Base-by-base conservation (phyloP, 2,888 invertebrate species). In the Aleiodes alternator region DNA sequence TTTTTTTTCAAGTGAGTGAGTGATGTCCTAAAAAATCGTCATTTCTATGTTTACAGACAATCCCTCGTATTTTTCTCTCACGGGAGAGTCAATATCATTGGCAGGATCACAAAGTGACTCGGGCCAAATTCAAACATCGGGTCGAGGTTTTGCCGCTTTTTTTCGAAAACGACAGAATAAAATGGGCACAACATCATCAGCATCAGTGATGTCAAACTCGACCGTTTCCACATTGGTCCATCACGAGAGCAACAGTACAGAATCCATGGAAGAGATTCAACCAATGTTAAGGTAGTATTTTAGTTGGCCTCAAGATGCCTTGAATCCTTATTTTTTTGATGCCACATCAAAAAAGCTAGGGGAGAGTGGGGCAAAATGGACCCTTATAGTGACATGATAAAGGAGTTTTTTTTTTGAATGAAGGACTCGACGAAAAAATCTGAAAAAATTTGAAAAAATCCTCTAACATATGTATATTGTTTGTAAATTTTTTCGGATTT, bases 51-150 rank as follows among this genome's bases (percentile, higher is more conserved):
- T 92, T 82, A 81, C 92, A 95, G 95, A 95, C 68, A 95, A 95
- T 90, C 95, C 95, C 61, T 95, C 95, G 79, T 95, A 95, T 88
- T 95, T 95, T 89, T 92, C 94, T 84, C 90, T 94, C 84, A 91
- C 92, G 80, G 91, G 92, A 85, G 91, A 87, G 78, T 34, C 71
- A 77, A 77, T 70, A 76, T 73, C 79, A 75, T 80, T 74, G 57
- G 78, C 75, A 73, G 75, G 7, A 50, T 0, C 34, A 34, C 34
- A 34, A 34, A 6, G 23, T 23, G 34, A 34, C 34, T 31, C 72
- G 86, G 38, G 69, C 64, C 75, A 55, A 76, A 2, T 23, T 23
- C 23, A 23, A 23, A 81, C 38, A 79, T 79, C 73, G 77, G 80
- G 34, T 77, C 70, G 80, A 79, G 84, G 84, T 76, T 74, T 89